These are phyloP conservation scores for Bhutanitis thaidina DNA, from an alignment of 2,888 invertebrate genomes.

Conservation along the genomic window DNA sequence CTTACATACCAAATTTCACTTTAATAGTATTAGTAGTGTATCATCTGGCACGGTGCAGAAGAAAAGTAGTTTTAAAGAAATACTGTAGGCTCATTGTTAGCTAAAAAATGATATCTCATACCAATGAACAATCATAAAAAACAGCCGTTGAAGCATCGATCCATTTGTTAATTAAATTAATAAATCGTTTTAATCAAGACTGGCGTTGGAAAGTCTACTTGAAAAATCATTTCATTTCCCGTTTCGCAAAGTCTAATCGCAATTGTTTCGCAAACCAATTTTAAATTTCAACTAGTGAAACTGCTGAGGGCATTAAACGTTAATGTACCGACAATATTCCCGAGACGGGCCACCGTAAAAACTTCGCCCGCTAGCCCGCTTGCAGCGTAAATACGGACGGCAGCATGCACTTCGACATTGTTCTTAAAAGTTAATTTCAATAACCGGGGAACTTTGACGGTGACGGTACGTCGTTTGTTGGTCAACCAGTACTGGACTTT, in stretches of 20 bases:
- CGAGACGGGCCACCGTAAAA: conserved; percentile 65
- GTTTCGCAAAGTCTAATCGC: conserved; percentile 48
- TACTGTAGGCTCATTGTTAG: too few relatives aligned
- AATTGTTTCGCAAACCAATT: conserved; percentile 60
- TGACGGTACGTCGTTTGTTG: conserved; percentile 21
- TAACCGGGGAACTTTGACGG: conserved; percentile 54
- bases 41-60: too few relatives aligned
- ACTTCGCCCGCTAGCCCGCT: conserved; percentile 57
- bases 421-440: conserved; percentile 70
- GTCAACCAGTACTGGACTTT: conserved; percentile 12
- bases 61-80: too few relatives aligned
- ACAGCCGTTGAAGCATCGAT: not conserved
- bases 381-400: conserved; percentile 37
- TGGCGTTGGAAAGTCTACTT: conserved; percentile 29
- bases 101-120: too few relatives aligned
- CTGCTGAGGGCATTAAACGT: conserved; percentile 61
- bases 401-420: conserved; percentile 64
- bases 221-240: conserved; percentile 38
- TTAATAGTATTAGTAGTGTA: too few relatives aligned
- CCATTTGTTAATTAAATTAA: conserved; percentile 21
- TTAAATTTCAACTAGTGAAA: conserved; percentile 60
- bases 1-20: too few relatives aligned
- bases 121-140: too few relatives aligned
- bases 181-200: conserved; percentile 10
- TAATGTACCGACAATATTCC: conserved; percentile 73